Percentiles rank a stretch among this genome's conserved stretches.
These are phyloP conservation scores for Colletes latitarsis DNA, from an alignment of 1,140 invertebrate genomes.

Conservation along the genomic window DNA sequence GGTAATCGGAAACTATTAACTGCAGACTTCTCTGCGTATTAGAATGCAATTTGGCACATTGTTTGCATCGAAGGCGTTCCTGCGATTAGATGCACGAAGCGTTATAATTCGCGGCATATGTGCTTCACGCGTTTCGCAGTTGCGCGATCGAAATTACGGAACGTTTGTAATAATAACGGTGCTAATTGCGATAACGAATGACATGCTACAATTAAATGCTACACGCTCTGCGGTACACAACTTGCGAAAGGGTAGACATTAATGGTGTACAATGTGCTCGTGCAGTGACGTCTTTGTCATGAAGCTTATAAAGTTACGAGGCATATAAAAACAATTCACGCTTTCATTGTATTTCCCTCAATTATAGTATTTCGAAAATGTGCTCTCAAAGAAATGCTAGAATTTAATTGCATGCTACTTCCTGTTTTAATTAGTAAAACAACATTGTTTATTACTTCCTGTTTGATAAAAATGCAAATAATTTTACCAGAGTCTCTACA, in stretches of 20 bases:
- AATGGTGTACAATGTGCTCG: background rate
- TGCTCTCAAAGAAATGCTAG: too few relatives aligned
- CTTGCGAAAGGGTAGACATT: constrained; percentile 9
- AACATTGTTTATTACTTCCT: too few relatives aligned
- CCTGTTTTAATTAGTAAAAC: too few relatives aligned
- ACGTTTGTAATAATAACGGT: constrained; percentile 28
- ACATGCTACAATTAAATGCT: constrained; percentile 11
- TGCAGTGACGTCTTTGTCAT: too few relatives aligned
- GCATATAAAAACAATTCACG: too few relatives aligned
- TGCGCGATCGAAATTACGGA: background rate
- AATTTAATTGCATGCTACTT: too few relatives aligned
- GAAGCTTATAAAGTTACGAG: too few relatives aligned
- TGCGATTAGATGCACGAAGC: constrained; percentile 3
- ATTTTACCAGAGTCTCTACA: too few relatives aligned
- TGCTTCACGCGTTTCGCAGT: background rate
- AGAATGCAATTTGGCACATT: constrained; percentile 8
- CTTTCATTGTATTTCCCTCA: too few relatives aligned
- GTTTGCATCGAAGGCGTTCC: background rate
- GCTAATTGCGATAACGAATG: constrained; percentile 32
- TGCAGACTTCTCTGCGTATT: background rate
- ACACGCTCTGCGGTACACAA: background rate
- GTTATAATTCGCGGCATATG: constrained; percentile 21
- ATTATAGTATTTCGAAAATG: too few relatives aligned
- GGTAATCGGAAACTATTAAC: background rate
- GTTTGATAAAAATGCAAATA: too few relatives aligned